These are phyloP conservation scores for Horisme vitalbata DNA, from an alignment of 2,888 invertebrate genomes.

Conservation along the genomic window DNA sequence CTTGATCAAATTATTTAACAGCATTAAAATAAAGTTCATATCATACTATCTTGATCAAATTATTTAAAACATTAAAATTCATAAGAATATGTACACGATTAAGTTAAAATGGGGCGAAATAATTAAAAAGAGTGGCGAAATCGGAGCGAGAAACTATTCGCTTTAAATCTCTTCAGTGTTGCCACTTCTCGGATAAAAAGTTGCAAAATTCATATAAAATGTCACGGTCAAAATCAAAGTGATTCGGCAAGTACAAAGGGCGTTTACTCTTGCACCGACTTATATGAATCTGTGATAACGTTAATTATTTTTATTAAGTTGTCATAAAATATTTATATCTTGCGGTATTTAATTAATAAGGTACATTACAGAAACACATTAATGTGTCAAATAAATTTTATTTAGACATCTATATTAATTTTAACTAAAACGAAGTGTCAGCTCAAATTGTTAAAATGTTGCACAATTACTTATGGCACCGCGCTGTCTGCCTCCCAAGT, in stretches of 20 bases:
- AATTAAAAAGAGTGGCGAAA: constrained; percentile 62
- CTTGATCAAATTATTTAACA: not conserved
- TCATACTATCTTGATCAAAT: constrained; percentile 5
- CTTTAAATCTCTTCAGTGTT: constrained; percentile 53
- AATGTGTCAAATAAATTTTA: no score
- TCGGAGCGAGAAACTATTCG: constrained; percentile 55
- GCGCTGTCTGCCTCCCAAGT: constrained; percentile 16
- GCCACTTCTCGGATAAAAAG: constrained; percentile 52
- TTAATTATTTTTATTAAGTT: constrained; percentile 19
- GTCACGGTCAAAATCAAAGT: constrained; percentile 69
- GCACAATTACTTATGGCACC: constrained; percentile 22
- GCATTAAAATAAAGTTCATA: not conserved
- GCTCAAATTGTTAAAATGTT: no score
- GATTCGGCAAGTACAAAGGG: constrained; percentile 55
- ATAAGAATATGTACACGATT: constrained; percentile 2
- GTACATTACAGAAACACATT: not conserved
- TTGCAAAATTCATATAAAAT: constrained; percentile 63
- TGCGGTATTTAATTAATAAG: not conserved
- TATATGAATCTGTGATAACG: constrained; percentile 15
- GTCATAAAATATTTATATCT: constrained; percentile 34
- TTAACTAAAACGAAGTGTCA: not conserved
- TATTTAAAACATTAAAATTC: constrained; percentile 9
- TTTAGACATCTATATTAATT: not conserved
- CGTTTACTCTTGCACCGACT: constrained; percentile 38
- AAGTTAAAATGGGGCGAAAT: constrained; percentile 35